A percentile compares a stretch with the other conserved stretches of the same genome.
These are phyloP conservation scores for Thripadectes ignobilis DNA, from an alignment of 2,797 vertebrate species.

Conservation along the genomic window DNA sequence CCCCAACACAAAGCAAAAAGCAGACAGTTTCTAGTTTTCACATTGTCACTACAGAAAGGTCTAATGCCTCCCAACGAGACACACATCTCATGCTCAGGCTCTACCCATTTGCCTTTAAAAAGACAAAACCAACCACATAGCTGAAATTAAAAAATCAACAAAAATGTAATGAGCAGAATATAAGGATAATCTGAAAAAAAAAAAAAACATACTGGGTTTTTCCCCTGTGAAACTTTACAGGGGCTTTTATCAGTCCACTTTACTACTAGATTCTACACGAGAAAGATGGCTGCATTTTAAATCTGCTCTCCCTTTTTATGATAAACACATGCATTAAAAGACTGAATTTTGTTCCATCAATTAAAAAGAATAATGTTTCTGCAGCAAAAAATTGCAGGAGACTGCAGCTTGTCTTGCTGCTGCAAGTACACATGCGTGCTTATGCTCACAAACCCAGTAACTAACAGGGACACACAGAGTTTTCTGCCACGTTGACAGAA, in stretches of 20 bases:
- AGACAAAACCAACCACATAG: not conserved
- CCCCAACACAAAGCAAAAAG: not conserved
- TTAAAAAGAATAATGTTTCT: not conserved
- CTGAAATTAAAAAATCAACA: not conserved
- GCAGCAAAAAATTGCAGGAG: not conserved
- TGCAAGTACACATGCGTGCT: not conserved
- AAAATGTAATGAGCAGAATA: not conserved
- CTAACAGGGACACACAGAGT: not conserved
- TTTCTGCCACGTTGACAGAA: not conserved
- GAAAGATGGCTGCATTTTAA: not conserved
- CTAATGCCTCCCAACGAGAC: not conserved
- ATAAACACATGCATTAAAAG: not conserved
- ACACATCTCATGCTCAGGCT: not conserved
- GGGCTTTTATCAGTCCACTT: not conserved
- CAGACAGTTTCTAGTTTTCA: not conserved
- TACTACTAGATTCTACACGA: not conserved
- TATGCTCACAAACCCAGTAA: not conserved
- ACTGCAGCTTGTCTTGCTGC: not conserved
- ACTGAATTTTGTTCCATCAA: not conserved
- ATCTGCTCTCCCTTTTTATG: not conserved
- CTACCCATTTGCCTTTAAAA: not conserved
- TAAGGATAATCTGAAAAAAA: constrained; percentile 25
- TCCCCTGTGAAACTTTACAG: not conserved
- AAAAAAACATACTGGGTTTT: not conserved
- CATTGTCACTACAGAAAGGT: not conserved